Evolutionary conservation across 1,140 invertebrate species (phyloP).

Genomic region (Drosophila watanabei): DNA sequence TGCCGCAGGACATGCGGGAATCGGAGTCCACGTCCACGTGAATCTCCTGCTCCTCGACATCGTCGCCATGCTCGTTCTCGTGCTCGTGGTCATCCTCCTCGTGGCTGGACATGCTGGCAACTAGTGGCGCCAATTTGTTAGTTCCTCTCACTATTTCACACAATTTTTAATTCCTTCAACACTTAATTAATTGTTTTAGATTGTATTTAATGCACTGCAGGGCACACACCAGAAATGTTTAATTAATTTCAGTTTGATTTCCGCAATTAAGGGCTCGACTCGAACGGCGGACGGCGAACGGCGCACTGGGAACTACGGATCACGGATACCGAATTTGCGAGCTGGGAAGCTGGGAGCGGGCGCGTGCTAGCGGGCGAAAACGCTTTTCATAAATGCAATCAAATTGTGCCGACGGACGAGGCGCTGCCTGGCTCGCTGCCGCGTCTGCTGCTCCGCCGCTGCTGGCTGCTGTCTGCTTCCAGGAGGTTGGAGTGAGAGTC

Average conservation of each 20-base stretch:
- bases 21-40: slow-evolving; percentile 88
- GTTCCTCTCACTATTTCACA: slow-evolving; percentile 14
- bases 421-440: slow-evolving; percentile 25
- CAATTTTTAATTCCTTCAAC: not conserved
- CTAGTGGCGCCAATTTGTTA: slow-evolving; percentile 72
- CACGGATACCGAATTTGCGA: slow-evolving; percentile 35
- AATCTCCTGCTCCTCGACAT: slow-evolving; percentile 88
- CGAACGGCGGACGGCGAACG: slow-evolving; percentile 43
- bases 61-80: slow-evolving; percentile 80
- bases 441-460: slow-evolving; percentile 21
- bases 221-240: slow-evolving; percentile 49
- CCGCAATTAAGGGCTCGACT: slow-evolving; percentile 51
- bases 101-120: slow-evolving; percentile 82
- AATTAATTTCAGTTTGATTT: slow-evolving; percentile 45
- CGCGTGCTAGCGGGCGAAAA: slow-evolving; percentile 78
- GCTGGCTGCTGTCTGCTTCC: slow-evolving; percentile 34
- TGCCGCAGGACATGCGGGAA: slow-evolving; percentile 87
- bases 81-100: slow-evolving; percentile 85
- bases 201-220: slow-evolving; percentile 4
- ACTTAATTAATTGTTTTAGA: slow-evolving; percentile 14
- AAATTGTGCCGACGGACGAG: slow-evolving; percentile 73
- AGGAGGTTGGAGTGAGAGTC: slow-evolving; percentile 64
- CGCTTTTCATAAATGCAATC: slow-evolving; percentile 79
- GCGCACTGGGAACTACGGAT: slow-evolving; percentile 18
- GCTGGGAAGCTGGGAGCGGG: slow-evolving; percentile 69